Evolutionary conservation across 2,797 vertebrate species (phyloP).

Genomic region (Phataginus tricuspis): DNA sequence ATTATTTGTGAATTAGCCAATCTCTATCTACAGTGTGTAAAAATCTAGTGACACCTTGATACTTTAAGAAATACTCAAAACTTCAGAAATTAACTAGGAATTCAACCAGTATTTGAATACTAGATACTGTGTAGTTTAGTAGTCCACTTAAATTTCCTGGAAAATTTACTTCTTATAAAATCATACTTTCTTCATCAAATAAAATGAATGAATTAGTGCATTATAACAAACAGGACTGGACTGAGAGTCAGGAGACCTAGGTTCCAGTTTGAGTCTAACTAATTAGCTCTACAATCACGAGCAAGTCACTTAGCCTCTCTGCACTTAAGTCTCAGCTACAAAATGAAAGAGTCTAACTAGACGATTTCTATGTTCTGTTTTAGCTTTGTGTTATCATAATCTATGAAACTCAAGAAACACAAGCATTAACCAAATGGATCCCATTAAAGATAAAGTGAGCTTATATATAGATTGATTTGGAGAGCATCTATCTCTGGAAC

Average conservation of each 20-base stretch:
- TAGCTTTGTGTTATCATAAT: constrained; percentile 43
- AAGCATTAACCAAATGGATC: constrained; percentile 57
- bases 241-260: background rate
- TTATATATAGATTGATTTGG: constrained; percentile 25
- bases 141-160: constrained; percentile 7
- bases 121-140: background rate
- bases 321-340: background rate
- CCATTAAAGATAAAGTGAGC: constrained; percentile 52
- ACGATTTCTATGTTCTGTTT: constrained; percentile 38
- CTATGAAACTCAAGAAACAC: constrained; percentile 57
- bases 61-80: constrained; percentile 40
- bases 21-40: constrained; percentile 44
- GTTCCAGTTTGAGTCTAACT: background rate
- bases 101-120: constrained; percentile 41
- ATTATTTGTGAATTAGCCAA: constrained; percentile 50
- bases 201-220: constrained; percentile 9
- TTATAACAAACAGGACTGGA: constrained; percentile 12
- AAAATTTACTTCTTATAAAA: constrained; percentile 44
- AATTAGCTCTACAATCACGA: background rate
- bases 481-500: constrained; percentile 50
- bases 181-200: constrained; percentile 20
- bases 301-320: constrained; percentile 39
- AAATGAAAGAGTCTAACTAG: constrained; percentile 40
- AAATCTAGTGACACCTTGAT: background rate
- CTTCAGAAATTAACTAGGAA: constrained; percentile 34